Conservation (phyloP, 2,888 invertebrate species). For the Ophraella communa region DNA sequence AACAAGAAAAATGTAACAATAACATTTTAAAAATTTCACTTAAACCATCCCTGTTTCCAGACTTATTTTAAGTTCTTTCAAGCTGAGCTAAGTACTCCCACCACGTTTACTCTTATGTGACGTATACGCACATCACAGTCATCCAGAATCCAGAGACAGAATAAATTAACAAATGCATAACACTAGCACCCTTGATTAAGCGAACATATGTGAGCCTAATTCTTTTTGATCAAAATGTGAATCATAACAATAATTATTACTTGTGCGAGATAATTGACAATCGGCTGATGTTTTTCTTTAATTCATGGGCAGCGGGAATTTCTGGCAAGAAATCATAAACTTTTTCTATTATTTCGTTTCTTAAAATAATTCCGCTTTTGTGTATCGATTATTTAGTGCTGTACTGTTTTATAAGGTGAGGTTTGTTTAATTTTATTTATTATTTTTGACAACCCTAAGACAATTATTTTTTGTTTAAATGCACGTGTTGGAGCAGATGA, state of each 20-base stretch:
- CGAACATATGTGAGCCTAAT: conserved; percentile 23
- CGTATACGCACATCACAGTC: conserved; percentile 34
- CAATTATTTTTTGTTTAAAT: background rate
- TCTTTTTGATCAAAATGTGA: conserved; percentile 32
- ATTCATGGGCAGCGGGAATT: conserved; percentile 6
- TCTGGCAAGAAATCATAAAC: conserved; percentile 6
- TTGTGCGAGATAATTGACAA: conserved; percentile 13
- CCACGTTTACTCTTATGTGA: conserved; percentile 27
- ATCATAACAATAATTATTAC: conserved; percentile 25
- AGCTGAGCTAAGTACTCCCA: conserved; percentile 45
- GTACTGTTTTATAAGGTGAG: background rate
- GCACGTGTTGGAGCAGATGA: conserved; percentile 8
- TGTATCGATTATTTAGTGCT: background rate
- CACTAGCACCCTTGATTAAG: conserved; percentile 41
- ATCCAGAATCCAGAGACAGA: conserved; percentile 46
- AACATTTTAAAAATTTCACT: background rate
- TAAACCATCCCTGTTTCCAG: conserved; percentile 37
- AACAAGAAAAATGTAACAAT: background rate
- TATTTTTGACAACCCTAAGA: too few relatives aligned
- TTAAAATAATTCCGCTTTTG: background rate
- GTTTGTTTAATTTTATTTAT: background rate
- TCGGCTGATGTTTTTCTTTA: conserved; percentile 8
- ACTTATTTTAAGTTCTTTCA: conserved; percentile 51
- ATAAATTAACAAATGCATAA: conserved; percentile 39
- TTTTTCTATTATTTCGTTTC: background rate